Evolutionary conservation across 2,888 invertebrate genomes (phyloP).

Genomic region (Troides aeacus): DNA sequence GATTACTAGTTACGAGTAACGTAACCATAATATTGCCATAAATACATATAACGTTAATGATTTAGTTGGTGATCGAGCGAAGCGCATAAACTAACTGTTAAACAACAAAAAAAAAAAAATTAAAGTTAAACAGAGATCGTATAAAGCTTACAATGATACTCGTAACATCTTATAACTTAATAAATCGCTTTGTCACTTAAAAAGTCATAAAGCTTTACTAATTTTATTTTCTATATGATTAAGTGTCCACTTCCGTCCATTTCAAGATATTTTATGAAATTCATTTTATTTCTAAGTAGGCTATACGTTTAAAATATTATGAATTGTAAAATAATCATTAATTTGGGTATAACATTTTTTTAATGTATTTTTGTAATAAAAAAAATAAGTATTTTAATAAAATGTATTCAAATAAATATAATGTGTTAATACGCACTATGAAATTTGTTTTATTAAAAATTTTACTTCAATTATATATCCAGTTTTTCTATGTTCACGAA

Average conservation of each 20-base stretch:
- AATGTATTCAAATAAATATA: conserved; percentile 69
- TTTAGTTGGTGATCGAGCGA: conserved; percentile 44
- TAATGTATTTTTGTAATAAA: conserved; percentile 34
- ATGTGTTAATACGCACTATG: conserved; percentile 70
- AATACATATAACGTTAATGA: conserved; percentile 26
- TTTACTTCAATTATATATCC: background rate
- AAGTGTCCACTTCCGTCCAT: conserved; percentile 40
- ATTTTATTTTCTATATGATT: conserved; percentile 52
- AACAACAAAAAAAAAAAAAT: conserved; percentile 29
- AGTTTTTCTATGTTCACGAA: background rate
- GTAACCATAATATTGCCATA: conserved; percentile 32
- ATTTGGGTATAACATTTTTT: conserved; percentile 51
- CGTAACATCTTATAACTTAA: conserved; percentile 54
- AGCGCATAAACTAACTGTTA: conserved; percentile 57
- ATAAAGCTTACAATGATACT: conserved; percentile 45
- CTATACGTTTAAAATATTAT: conserved; percentile 33
- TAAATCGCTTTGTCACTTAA: conserved; percentile 65
- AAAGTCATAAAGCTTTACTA: conserved; percentile 78
- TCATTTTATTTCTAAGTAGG: conserved; percentile 40
- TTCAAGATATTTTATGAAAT: conserved; percentile 35
- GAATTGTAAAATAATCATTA: conserved; percentile 53
- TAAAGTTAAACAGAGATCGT: conserved; percentile 47
- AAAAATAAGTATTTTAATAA: conserved; percentile 42
- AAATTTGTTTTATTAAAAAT: conserved; percentile 35
- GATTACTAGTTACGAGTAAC: conserved; percentile 63